These are phyloP conservation scores for Redunca redunca DNA, from an alignment of 2,113 vertebrate genomes.

Conservation along the genomic window DNA sequence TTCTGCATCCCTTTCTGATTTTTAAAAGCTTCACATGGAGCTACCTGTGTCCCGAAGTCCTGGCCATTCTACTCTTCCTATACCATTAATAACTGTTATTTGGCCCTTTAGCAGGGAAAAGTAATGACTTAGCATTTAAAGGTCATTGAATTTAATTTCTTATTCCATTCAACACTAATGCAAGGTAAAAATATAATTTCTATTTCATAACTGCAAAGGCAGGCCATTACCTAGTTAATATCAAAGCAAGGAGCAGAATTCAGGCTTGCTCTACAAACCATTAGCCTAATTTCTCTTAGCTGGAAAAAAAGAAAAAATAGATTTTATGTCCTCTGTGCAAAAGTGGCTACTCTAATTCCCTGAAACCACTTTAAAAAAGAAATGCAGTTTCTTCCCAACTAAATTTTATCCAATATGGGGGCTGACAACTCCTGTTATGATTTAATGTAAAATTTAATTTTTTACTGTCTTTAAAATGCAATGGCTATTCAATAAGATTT, in stretches of 20 bases:
- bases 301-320: slow-evolving; percentile 7
- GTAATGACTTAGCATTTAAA: slow-evolving; percentile 30
- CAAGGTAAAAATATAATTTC: slow-evolving; percentile 6
- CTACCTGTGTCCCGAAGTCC: neutral
- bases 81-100: neutral
- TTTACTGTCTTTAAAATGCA: slow-evolving; percentile 13
- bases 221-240: slow-evolving; percentile 37
- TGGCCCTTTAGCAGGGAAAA: neutral
- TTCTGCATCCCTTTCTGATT: neutral
- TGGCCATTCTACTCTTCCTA: neutral
- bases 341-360: neutral
- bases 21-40: neutral
- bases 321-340: neutral
- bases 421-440: neutral
- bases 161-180: neutral
- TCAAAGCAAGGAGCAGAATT: slow-evolving; percentile 19
- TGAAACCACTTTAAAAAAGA: neutral
- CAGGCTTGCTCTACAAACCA: neutral
- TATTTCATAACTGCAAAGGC: slow-evolving; percentile 15
- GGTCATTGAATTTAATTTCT: slow-evolving; percentile 35
- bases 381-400: neutral
- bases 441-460: neutral
- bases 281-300: slow-evolving; percentile 32
- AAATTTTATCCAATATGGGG: neutral
- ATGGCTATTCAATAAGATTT: slow-evolving; percentile 13